A percentile compares a stretch with the other conserved stretches of the same genome.
Evolutionary conservation across 2,113 vertebrate genomes (phyloP).

Genomic region (Anarrhichthys ocellatus): DNA sequence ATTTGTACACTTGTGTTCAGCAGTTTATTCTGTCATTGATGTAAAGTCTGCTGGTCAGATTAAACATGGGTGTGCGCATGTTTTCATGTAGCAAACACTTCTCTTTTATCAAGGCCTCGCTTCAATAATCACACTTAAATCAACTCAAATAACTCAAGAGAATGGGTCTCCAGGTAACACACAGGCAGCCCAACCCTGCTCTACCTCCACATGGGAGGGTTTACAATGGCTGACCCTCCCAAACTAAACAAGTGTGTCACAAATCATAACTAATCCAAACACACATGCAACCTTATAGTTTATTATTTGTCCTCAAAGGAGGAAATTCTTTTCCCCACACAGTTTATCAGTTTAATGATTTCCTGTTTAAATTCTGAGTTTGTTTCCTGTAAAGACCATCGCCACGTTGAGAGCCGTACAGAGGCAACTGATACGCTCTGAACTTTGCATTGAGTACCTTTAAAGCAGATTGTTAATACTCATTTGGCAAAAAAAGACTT

Average conservation of each 20-base stretch:
- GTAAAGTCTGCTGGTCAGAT: not conserved
- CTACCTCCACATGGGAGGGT: not conserved
- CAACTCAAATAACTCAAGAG: not conserved
- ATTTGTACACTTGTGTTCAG: not conserved
- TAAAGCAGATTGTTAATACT: not conserved
- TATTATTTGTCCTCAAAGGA: not conserved
- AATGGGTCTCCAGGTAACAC: not conserved
- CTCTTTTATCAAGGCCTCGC: not conserved
- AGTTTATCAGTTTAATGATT: not conserved
- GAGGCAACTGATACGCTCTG: not conserved
- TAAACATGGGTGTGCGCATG: not conserved
- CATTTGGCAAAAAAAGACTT: not conserved
- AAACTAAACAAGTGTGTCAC: constrained; percentile 40
- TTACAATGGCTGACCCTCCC: constrained; percentile 6
- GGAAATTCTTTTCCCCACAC: not conserved
- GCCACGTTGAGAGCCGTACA: not conserved
- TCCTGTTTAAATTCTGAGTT: not conserved
- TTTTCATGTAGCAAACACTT: not conserved
- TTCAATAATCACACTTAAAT: constrained; percentile 1
- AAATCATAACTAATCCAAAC: constrained; percentile 1
- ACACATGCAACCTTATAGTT: not conserved
- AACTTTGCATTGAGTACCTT: not conserved
- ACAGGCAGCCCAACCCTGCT: constrained; percentile 16
- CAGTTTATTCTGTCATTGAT: not conserved
- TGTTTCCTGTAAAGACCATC: not conserved